Evolutionary conservation across 30 jellyfish, hydroid and myxozoan genomes (phyloP).

Genomic region (Pelagia noctiluca): DNA sequence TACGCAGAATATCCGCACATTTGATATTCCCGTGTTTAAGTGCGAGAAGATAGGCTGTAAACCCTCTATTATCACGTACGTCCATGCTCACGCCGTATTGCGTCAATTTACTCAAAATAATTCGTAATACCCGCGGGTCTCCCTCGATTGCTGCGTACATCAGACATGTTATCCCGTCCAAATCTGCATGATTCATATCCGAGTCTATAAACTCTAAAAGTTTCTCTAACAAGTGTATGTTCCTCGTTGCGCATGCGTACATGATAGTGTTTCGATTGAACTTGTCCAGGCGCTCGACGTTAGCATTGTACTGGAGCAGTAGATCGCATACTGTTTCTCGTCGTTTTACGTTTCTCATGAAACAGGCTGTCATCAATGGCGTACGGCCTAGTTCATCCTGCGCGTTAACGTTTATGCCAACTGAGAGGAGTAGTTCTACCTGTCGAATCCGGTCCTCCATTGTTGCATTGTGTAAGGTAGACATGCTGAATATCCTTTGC

Average conservation of each 20-base stretch:
- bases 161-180: constrained; percentile 60
- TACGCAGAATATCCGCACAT: constrained; percentile 52
- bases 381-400: constrained; percentile 59
- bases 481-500: constrained; percentile 14
- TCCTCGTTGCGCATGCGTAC: constrained; percentile 74
- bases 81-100: constrained; percentile 47
- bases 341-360: constrained; percentile 51
- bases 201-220: constrained; percentile 29
- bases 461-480: constrained; percentile 47
- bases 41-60: constrained; percentile 66
- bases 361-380: constrained; percentile 69
- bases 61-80: constrained; percentile 45
- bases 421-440: constrained; percentile 35
- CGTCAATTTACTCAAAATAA: constrained; percentile 15
- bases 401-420: constrained; percentile 55
- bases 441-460: constrained; percentile 39
- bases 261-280: constrained; percentile 38
- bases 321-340: constrained; percentile 34
- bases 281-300: constrained; percentile 29
- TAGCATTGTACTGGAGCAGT: constrained; percentile 57
- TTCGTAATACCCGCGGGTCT: constrained; percentile 26
- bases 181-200: constrained; percentile 34
- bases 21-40: constrained; percentile 49
- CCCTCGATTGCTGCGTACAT: constrained; percentile 78
- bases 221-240: constrained; percentile 28